Evolutionary conservation across 2,797 vertebrate genomes (phyloP).

Genomic region (Alouatta caraya): DNA sequence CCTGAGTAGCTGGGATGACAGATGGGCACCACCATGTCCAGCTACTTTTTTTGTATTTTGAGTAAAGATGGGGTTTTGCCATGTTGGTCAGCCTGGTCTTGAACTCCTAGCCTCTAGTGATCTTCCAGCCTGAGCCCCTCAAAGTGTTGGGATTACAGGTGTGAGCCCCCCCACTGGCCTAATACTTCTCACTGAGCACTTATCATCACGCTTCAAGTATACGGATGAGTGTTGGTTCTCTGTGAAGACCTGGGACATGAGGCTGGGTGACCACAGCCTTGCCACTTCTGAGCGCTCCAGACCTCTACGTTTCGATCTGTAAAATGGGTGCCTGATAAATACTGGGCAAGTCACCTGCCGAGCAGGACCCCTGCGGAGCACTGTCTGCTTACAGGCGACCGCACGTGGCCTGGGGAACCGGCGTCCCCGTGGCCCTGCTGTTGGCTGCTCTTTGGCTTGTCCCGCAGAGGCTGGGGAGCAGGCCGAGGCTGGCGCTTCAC

Average conservation of each 20-base stretch:
- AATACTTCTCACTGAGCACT: accelerated
- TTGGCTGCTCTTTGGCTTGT: neutral
- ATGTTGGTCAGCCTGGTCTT: neutral
- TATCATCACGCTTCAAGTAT: neutral
- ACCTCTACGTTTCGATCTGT: neutral
- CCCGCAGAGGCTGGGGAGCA: accelerated
- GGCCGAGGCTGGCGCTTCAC: accelerated
- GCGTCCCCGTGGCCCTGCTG: accelerated
- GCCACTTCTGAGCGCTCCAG: neutral
- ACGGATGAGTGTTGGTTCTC: too few species aligned
- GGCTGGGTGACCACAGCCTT: neutral
- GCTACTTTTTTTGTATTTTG: neutral
- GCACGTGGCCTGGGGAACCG: neutral
- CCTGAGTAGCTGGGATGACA: neutral
- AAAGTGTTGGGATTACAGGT: neutral
- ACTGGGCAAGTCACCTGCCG: too few species aligned
- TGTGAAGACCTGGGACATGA: neutral
- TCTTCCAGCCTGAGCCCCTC: neutral
- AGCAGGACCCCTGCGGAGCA: neutral
- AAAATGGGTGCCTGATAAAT: too few species aligned
- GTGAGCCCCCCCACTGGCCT: neutral
- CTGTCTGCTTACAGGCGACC: accelerated
- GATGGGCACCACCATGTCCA: neutral
- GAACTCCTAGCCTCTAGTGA: neutral
- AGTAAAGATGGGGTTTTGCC: neutral